Base-by-base conservation (phyloP, 1,140 invertebrate genomes). In the Octopus bimaculoides region DNA sequence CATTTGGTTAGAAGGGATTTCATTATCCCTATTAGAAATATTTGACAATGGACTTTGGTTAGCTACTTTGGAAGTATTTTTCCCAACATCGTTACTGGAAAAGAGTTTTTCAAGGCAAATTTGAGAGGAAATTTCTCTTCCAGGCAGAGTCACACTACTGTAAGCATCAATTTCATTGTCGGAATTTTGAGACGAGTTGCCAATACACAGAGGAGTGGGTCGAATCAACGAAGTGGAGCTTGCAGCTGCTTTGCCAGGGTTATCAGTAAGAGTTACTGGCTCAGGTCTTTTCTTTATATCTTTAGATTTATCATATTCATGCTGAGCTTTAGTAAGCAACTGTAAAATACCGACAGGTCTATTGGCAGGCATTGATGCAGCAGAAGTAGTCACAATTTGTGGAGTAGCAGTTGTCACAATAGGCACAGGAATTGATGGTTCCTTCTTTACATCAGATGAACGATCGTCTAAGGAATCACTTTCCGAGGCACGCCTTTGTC, bases 251-350 rank as follows among this genome's bases (percentile, higher is more conserved):
- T 86, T 84, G 81, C 84, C 85, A 9, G 86, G 85, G 75, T 87
- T 86, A 78, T 88, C 86, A 55, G 85, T 88, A 80, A 87, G 85
- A n/a, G 86, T 84, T 69, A 86, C 85, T 7, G 84, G 87, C 55
- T 85, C 84, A 9, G 78, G 79, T 75, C 80, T 81, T 61, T 81
- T 84, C 20, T 54, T 10, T 17, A 41, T 5, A 6, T 56, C 77
- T 55, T 61, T 77, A n/a, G 74, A 87, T 83, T 86, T 85, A 75
- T 85, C 87, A 85, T 89, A 89, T 82, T 89, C 95, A 87, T 96
- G 93, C 88, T 96, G 95, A 5, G 96, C 96, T 90, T 95, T 95
- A 80, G 93, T 94, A n/a, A 97, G 90, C 94, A 97, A 94, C 86
- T 94, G 94, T 86, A 96, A 94, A 89, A 96, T 96, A 88, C 96